Conservation (phyloP, 2,888 invertebrate species). For the Doris montereyensis region DNA sequence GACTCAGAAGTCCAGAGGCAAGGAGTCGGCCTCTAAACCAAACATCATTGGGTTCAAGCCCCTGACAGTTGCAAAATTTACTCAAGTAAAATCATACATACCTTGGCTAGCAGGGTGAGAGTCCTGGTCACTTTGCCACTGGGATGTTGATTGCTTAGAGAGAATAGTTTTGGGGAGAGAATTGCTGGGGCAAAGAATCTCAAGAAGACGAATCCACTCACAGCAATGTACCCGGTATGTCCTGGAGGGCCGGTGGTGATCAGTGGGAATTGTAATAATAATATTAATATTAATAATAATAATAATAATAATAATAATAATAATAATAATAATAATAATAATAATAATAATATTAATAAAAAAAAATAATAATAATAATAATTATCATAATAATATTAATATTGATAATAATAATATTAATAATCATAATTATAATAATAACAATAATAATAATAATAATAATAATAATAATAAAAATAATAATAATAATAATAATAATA, state of each 20-base stretch:
- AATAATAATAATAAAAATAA: neutral
- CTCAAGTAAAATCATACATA: too few species aligned
- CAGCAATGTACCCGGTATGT: conserved; percentile 55
- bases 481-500: neutral
- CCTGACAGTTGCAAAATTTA: too few species aligned
- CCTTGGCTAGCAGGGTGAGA: conserved; percentile 57
- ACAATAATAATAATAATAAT: neutral
- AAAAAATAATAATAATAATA: neutral
- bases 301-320: too few species aligned
- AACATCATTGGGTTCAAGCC: too few species aligned
- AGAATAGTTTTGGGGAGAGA: conserved; percentile 58
- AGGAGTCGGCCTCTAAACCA: too few species aligned
- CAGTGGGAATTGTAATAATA: too few species aligned
- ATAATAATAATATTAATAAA: too few species aligned
- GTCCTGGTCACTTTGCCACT: conserved; percentile 55
- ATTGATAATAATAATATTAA: neutral
- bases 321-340: too few species aligned
- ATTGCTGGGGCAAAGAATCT: conserved; percentile 60
- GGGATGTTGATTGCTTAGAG: conserved; percentile 54
- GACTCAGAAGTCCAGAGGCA: too few species aligned
- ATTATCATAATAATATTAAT: neutral
- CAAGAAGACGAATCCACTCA: conserved; percentile 58
- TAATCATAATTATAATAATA: neutral
- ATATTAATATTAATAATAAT: too few species aligned
- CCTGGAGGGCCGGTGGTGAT: conserved; percentile 50